These are phyloP conservation scores for Scaptomyza graminum DNA, from an alignment of 1,140 invertebrate genomes.

Conservation along the genomic window DNA sequence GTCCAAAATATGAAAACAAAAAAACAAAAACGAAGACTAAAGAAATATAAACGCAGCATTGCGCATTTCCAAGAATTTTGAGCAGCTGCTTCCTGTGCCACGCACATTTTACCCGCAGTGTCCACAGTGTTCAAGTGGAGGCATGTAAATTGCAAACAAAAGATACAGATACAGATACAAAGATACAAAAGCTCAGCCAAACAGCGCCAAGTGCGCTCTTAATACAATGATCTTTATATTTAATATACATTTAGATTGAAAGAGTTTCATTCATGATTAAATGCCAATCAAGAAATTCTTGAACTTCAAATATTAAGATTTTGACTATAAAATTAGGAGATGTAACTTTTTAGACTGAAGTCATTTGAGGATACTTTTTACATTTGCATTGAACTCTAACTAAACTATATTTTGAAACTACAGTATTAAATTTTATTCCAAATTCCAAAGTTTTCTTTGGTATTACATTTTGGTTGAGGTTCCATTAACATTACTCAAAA, in stretches of 20 bases:
- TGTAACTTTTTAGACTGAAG: background rate
- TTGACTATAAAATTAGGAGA: too few species aligned
- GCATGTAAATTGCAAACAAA: slow-evolving; percentile 51
- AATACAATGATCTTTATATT: slow-evolving; percentile 11
- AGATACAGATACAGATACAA: slow-evolving; percentile 32
- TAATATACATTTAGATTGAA: slow-evolving; percentile 16
- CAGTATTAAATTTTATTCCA: too few species aligned
- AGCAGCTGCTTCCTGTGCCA: slow-evolving; percentile 77
- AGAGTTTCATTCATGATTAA: background rate
- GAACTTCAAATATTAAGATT: too few species aligned
- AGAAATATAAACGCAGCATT: slow-evolving; percentile 44
- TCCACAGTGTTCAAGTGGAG: slow-evolving; percentile 25
- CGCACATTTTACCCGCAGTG: slow-evolving; percentile 56
- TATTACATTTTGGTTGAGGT: too few species aligned
- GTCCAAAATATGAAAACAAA: slow-evolving; percentile 14
- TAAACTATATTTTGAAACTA: too few species aligned
- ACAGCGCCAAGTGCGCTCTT: slow-evolving; percentile 7
- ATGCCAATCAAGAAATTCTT: too few species aligned
- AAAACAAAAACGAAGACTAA: slow-evolving; percentile 4
- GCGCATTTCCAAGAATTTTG: slow-evolving; percentile 74
- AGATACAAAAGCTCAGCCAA: slow-evolving; percentile 21
- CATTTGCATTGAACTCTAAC: too few species aligned
- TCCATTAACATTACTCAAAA: too few species aligned
- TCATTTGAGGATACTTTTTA: too few species aligned
- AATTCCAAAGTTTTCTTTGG: too few species aligned